Evolutionary conservation across 2,797 vertebrate species (phyloP), one percentile per base, ranked within the genome.

Genomic region (Psittacula echo): DNA sequence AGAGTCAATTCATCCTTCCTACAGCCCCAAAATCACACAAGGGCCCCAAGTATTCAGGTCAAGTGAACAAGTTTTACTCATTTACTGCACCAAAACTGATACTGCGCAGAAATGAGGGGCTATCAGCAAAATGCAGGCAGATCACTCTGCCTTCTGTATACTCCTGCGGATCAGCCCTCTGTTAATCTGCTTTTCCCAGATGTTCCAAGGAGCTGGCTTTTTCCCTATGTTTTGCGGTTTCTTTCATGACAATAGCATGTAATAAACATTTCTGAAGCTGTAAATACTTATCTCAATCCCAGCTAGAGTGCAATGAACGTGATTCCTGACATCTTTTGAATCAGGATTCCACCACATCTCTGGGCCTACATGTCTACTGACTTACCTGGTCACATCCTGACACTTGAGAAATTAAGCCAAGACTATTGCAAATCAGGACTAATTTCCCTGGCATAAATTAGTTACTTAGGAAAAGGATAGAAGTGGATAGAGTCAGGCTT

Each of bases 141-240:
- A 68, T 65, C 39, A 22, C 50, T 66, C 41, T 37, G 15, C 30
- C 24, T 85, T 30, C 45, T 41, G 6, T 37, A 2, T 19, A 13
- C 16, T 79, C 13, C 45, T 65, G 34, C 27, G 8, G 53, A 61
- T 81, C 66, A 84, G 42, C n/a, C n/a, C 89, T 83, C 61, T 62
- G 37, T 72, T 70, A 21, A 14, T 73, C 50, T 78, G 44, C 60
- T 91, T 90, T 93, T 73, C 47, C 53, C 47, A 87, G 51, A 64
- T 86, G 32, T 93, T 93, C 42, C 60, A 48, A 82, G 73, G 37
- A 73, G 34, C 6, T 94, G 67, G 34, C 74, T 94, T 89, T 84
- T 75, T 14, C 54, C 66, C n/a, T 72, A 2, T 58, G 47, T 64
- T 78, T 70, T 71, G 41, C 29, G 27, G n/a, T 76, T 90, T 94